Evolutionary conservation across 2,113 vertebrate genomes (phyloP).

Genomic region (Odobenus rosmarus): DNA sequence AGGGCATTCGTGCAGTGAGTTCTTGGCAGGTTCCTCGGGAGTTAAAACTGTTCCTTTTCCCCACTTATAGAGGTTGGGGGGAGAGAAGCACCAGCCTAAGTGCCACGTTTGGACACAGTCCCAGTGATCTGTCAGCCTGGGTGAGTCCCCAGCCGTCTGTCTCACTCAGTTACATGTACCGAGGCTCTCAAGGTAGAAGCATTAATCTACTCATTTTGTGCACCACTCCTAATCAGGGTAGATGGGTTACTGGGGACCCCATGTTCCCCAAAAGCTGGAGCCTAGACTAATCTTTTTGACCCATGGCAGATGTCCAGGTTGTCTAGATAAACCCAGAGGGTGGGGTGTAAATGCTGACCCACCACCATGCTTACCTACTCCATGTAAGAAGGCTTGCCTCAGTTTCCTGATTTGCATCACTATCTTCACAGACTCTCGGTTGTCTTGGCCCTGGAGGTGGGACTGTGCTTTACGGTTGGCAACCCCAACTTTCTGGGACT

Average conservation of each 20-base stretch:
- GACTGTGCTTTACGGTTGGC: neutral
- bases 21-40: fast-evolving
- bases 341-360: neutral
- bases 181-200: neutral
- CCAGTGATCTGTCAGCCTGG: too few relatives aligned
- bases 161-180: neutral
- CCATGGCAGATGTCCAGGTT: neutral
- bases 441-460: neutral
- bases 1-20: neutral
- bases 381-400: neutral
- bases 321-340: neutral
- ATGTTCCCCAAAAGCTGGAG: neutral
- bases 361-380: too few relatives aligned
- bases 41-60: neutral
- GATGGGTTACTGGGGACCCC: neutral
- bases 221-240: neutral
- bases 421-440: neutral
- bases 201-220: too few relatives aligned
- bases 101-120: neutral
- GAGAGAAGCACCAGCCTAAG: neutral
- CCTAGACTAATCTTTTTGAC: neutral
- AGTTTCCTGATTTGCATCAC: neutral
- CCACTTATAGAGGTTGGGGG: neutral
- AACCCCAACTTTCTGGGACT: neutral
- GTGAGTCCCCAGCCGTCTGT: neutral